A percentile compares a stretch with the other conserved stretches of the same genome.
These are phyloP conservation scores for Callinectes sapidus DNA, from an alignment of 2,888 invertebrate species.

Conservation along the genomic window DNA sequence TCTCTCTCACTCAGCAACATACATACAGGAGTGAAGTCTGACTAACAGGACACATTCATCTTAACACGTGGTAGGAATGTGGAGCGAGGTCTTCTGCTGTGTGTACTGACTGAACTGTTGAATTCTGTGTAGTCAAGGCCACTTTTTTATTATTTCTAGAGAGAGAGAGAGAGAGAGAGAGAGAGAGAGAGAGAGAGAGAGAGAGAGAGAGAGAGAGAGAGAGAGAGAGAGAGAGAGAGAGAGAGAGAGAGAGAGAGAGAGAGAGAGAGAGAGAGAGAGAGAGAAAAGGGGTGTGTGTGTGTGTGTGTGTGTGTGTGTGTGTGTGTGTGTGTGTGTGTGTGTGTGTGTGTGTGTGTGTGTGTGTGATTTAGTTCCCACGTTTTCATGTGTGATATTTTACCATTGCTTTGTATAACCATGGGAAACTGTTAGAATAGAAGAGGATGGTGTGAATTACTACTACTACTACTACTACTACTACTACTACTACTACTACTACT, in stretches of 20 bases:
- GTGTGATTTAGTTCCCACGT: neutral
- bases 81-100: neutral
- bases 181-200: neutral
- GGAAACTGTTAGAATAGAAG: no score
- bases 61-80: neutral
- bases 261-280: neutral
- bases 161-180: neutral
- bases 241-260: neutral
- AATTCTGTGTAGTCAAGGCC: neutral
- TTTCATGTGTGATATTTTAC: no score
- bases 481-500: neutral
- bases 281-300: neutral
- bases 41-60: neutral
- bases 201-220: neutral
- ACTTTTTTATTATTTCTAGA: neutral
- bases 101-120: neutral
- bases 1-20: neutral
- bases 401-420: no score
- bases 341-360: slow-evolving; percentile 1
- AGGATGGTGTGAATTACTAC: no score
- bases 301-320: neutral
- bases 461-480: neutral
- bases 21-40: neutral
- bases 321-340: slow-evolving; percentile 1
- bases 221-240: no score